Evolutionary conservation across 2,113 vertebrate genomes (phyloP).

Genomic region (Nothocercus nigrocapillus): DNA sequence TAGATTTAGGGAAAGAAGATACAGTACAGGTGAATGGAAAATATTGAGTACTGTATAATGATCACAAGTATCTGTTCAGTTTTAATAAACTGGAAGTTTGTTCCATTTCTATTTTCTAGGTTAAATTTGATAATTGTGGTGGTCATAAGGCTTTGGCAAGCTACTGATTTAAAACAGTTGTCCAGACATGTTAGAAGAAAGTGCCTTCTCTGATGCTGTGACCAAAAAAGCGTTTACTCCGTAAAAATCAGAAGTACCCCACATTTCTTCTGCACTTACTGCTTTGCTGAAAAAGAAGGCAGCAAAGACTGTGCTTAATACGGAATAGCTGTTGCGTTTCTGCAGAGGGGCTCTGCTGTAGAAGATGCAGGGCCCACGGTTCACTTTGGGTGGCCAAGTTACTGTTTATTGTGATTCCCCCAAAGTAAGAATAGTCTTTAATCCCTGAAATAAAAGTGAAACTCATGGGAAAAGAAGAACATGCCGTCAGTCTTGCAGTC

Average conservation of each 20-base stretch:
- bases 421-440: not conserved
- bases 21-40: not conserved
- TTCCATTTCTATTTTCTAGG: not conserved
- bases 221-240: not conserved
- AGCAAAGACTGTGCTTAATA: not conserved
- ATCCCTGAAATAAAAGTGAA: conserved; percentile 14
- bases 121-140: not conserved
- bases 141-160: not conserved
- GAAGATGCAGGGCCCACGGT: not conserved
- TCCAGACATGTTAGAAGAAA: not conserved
- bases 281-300: not conserved
- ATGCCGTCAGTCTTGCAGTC: not conserved
- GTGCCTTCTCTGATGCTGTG: not conserved
- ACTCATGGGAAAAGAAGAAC: not conserved
- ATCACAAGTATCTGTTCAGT: not conserved
- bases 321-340: not conserved
- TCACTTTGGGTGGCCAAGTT: not conserved
- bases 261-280: not conserved
- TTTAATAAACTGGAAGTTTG: not conserved
- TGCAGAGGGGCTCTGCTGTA: not conserved
- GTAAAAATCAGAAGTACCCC: not conserved
- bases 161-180: not conserved
- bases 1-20: not conserved
- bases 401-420: not conserved
- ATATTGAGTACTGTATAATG: not conserved